phyloP scores from a whole-genome alignment of 64 coral and sea anemone genomes.

The Anthopleura sola region DNA sequence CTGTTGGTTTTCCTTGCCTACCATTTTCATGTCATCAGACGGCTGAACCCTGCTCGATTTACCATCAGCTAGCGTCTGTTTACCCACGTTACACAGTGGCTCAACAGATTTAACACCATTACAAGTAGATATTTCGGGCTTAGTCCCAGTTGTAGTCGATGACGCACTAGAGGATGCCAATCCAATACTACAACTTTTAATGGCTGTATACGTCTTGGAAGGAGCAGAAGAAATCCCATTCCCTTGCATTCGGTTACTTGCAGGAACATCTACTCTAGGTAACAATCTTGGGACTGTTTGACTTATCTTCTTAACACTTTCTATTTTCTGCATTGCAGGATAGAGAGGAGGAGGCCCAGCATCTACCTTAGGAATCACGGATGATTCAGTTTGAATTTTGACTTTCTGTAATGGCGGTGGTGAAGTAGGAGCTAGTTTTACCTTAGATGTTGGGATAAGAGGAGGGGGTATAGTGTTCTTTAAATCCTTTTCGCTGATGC shows the following conservation, averaged over 20 bases:
- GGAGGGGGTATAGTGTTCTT: constrained; percentile 32
- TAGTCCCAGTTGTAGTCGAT: background rate
- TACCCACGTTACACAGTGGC: constrained; percentile 2
- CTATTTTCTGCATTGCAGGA: background rate
- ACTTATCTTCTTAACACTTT: background rate
- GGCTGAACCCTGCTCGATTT: background rate
- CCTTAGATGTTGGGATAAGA: constrained; percentile 26
- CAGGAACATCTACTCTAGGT: background rate
- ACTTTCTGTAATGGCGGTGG: constrained; percentile 15
- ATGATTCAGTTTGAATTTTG: background rate
- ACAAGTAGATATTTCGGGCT: background rate
- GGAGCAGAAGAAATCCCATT: background rate
- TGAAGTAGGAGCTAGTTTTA: background rate
- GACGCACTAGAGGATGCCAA: background rate
- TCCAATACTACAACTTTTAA: background rate
- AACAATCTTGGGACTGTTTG: background rate
- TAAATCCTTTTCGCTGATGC: background rate
- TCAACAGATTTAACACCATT: background rate
- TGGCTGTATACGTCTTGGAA: background rate
- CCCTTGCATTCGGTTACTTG: background rate
- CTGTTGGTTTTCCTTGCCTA: constrained; percentile 58
- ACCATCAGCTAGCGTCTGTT: constrained; percentile 16
- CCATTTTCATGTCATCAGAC: constrained; percentile 30
- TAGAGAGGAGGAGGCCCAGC: background rate
- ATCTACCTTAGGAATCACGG: background rate